phyloP scores from a whole-genome alignment of 2,888 invertebrate species.

The Hetaerina titia region DNA sequence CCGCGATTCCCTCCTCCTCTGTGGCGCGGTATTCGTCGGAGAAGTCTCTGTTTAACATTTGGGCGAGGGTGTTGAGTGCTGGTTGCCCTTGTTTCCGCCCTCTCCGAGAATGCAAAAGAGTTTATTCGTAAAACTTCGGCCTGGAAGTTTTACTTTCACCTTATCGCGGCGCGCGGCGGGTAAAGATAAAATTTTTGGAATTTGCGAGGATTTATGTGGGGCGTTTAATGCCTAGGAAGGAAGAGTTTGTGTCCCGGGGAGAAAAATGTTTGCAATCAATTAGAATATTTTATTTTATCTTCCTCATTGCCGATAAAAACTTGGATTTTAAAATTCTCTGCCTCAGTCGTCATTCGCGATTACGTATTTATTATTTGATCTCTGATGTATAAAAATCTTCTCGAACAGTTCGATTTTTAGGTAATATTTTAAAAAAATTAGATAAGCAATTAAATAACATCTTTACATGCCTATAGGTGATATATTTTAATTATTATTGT shows the following conservation, averaged over 20 bases:
- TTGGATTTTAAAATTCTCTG: too few relatives aligned
- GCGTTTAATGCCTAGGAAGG: not conserved
- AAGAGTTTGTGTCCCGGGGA: not conserved
- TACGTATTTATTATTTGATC: too few relatives aligned
- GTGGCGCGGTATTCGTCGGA: not conserved
- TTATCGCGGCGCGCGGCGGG: not conserved
- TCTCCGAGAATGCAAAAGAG: not conserved
- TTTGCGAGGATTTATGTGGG: not conserved
- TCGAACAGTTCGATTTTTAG: too few relatives aligned
- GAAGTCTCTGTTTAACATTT: not conserved
- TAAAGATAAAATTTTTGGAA: conserved; percentile 1
- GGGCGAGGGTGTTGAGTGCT: not conserved
- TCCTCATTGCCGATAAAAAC: too few relatives aligned
- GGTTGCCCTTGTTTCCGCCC: not conserved
- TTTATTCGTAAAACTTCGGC: not conserved
- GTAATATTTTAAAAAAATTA: too few relatives aligned
- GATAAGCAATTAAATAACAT: too few relatives aligned
- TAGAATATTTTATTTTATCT: not conserved
- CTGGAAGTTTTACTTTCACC: conserved; percentile 2
- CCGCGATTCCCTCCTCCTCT: not conserved
- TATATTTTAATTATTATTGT: too few relatives aligned
- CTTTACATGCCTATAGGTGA: too few relatives aligned
- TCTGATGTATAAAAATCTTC: too few relatives aligned
- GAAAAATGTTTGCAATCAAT: not conserved
- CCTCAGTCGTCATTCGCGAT: too few relatives aligned